Evolutionary conservation across 2,888 invertebrate genomes (phyloP), one percentile per base, ranked within the genome.

Genomic region (Carabus problematicus): DNA sequence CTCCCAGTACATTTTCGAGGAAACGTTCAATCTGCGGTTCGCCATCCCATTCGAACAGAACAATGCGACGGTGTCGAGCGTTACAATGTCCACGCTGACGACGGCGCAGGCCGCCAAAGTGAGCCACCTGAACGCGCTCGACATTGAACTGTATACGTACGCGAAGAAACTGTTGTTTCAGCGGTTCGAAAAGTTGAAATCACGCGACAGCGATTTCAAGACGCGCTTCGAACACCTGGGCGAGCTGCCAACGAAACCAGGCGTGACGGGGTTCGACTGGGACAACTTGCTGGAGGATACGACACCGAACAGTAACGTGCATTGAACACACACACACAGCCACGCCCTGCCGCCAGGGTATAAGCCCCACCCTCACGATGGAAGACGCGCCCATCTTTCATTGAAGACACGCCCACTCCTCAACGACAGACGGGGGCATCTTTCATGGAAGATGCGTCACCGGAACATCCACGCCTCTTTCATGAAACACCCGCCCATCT

Each of bases 81-180:
- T 91, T 64, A 93, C 94, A 62, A 87, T 94, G 76, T 90, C 91
- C 12, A 89, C 91, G 70, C 85, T 97, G 71, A 89, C 89, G 42
- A 84, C 89, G 0, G 86, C 89, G 71, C 94, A 95, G 80, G 84
- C 93, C 71, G 85, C 89, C 29, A 88, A 87, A 79, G 90, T 98
- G 76, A 88, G 89, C 75, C 85, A 88, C 76, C 86, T 94, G 73
- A 98, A 98, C 85, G 87, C 89, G 72, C 85, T 98, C 73, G 98
- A 99, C 82, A 85, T 96, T 70, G 93, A 97, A 83, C 86, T 99
- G 64, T 99, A 98, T 81, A 89, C 92, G 74, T 98, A 92, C 84
- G 98, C 98, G 61, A 92, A 93, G 82, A 89, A 90, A 79, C 86
- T 98, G 73, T 90, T 98, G 81, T 90, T 92, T 75, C 89, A 91